phyloP scores from a whole-genome alignment of 2,113 vertebrate species.

The Tachysurus vachellii region DNA sequence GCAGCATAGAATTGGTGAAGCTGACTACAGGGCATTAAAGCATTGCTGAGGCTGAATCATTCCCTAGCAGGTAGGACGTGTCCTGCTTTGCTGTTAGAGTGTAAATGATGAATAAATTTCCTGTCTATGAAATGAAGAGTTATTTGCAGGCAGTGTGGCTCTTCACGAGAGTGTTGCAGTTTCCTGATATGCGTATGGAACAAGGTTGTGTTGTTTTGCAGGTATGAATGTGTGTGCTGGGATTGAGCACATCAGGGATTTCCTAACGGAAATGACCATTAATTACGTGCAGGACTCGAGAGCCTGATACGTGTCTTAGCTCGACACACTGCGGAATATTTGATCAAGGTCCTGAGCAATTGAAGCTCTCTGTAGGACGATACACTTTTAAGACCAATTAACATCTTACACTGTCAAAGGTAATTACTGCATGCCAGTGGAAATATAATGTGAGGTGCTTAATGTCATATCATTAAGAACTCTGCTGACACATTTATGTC shows the following conservation, averaged over 20 bases:
- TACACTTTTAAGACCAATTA: constrained; percentile 27
- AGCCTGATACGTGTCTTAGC: neutral
- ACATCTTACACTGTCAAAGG: constrained; percentile 21
- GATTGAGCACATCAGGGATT: neutral
- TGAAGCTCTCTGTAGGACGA: neutral
- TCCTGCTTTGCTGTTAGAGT: constrained; percentile 12
- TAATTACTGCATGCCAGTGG: constrained; percentile 24
- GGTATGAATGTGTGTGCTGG: neutral
- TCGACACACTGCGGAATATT: constrained; percentile 8
- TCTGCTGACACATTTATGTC: neutral
- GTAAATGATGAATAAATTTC: constrained; percentile 27
- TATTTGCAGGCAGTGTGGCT: constrained; percentile 27
- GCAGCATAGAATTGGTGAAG: neutral
- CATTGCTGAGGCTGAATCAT: constrained; percentile 4
- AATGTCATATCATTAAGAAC: neutral
- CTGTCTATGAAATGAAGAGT: constrained; percentile 40
- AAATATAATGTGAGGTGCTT: constrained; percentile 5
- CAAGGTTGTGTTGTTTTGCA: constrained; percentile 26
- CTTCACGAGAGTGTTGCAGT: constrained; percentile 32
- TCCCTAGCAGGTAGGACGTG: neutral
- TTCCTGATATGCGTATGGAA: constrained; percentile 20
- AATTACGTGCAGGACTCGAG: neutral
- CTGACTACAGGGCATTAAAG: neutral
- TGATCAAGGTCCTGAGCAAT: constrained; percentile 23
- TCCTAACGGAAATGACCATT: constrained; percentile 24